Evolutionary conservation across 2,797 vertebrate genomes (phyloP), one percentile per base, ranked within the genome.

Genomic region (Hoplostethus mediterraneus): DNA sequence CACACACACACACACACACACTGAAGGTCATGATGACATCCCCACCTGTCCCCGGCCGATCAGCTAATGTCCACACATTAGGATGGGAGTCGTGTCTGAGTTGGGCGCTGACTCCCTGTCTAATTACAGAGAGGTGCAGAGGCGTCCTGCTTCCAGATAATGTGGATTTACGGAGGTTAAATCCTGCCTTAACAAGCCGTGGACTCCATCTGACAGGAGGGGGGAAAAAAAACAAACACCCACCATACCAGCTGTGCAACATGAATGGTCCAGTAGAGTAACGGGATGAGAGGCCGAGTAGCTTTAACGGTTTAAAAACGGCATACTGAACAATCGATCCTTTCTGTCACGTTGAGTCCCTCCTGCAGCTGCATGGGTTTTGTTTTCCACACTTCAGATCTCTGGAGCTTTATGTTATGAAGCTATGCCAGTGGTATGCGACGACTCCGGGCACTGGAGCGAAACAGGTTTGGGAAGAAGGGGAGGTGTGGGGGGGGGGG

Each of bases 11-110:
- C 70, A 63, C 52, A 67, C 63, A 71, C 84, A 63, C 75, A 45
- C 59, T 65, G 79, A 88, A 88, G 85, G 83, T 89, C 77, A 81
- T 71, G 82, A 83, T 92, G 91, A 89, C 88, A 92, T 84, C 87
- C 70, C 82, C 94, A 95, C 94, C 94, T 95, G 94, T 92, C 86
- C 79, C 73, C 14, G 55, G 87, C 80, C 78, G 52, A 89, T 95
- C 94, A 93, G 28, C 81, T 55, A 17, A 87, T 82, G 90, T 92
- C 87, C 75, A 74, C 91, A 90, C 91, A 59, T 88, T 71, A 73
- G 68, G 86, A 80, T 73, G 74, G 79, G 75, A 71, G 72, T 82
- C 56, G 12, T 65, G 79, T 75, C 80, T 82, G 77, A 87, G 78
- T 75, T 72, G 75, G 33, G 73, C 82, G 67, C 72, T 49, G 86